Percentiles rank a stretch among this genome's conserved stretches.
These are phyloP conservation scores for Drosophila nr. perissopoda DNA, from an alignment of 2,888 invertebrate species.

Conservation along the genomic window DNA sequence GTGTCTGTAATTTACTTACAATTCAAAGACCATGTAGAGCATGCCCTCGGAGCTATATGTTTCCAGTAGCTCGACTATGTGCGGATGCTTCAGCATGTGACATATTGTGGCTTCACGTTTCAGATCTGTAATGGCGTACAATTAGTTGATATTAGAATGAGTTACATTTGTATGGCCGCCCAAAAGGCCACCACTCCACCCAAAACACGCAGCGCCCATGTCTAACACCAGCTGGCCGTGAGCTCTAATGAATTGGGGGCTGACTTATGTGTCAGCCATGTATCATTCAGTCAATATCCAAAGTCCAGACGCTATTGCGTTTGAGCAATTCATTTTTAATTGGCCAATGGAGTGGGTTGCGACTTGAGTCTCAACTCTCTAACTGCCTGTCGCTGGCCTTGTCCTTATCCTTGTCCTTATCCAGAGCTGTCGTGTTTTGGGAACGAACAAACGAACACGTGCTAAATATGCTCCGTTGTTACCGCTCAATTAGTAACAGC, in stretches of 20 bases:
- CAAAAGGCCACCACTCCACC: background rate
- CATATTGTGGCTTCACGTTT: slow-evolving; percentile 99
- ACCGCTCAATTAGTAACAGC: slow-evolving; percentile 68
- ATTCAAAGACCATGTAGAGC: slow-evolving; percentile 99
- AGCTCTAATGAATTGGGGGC: slow-evolving; percentile 67
- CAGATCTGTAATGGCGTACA: slow-evolving; percentile 89
- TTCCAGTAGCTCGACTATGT: slow-evolving; percentile 98
- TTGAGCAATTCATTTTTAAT: slow-evolving; percentile 77
- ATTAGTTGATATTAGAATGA: slow-evolving; percentile 64
- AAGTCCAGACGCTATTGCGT: slow-evolving; percentile 52
- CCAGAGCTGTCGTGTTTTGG: background rate
- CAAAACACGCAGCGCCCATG: background rate
- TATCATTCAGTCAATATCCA: slow-evolving; percentile 73
- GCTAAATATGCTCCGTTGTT: slow-evolving; percentile 33
- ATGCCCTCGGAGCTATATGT: slow-evolving; percentile 99
- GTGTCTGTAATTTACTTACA: slow-evolving; percentile 89
- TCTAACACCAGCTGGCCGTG: slow-evolving; percentile 52
- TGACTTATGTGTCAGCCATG: slow-evolving; percentile 74
- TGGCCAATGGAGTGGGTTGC: slow-evolving; percentile 40
- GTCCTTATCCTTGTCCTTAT: slow-evolving; percentile 13
- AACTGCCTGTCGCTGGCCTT: background rate
- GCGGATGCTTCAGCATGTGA: slow-evolving; percentile 99
- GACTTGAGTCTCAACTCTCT: slow-evolving; percentile 10
- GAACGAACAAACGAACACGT: slow-evolving; percentile 33
- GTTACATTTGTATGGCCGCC: slow-evolving; percentile 48